Conservation (phyloP, 2,797 vertebrate species). For the Pantherophis vulpinus region DNA sequence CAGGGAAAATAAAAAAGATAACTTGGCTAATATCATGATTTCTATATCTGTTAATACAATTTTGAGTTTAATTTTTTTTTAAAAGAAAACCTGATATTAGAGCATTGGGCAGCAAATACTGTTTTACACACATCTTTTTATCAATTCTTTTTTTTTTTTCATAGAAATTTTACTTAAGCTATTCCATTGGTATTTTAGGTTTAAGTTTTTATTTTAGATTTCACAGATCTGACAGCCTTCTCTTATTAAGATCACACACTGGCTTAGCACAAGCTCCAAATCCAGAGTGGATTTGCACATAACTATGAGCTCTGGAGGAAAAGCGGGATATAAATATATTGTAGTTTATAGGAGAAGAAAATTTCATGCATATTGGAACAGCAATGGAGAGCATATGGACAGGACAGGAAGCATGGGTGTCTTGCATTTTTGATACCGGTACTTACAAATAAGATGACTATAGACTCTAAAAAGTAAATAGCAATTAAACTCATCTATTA, state of each 20-base stretch:
- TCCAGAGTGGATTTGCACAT: neutral
- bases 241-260: neutral
- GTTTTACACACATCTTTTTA: neutral
- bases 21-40: neutral
- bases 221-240: neutral
- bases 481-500: constrained; percentile 55
- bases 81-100: neutral
- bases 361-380: neutral
- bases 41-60: neutral
- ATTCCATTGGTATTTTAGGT: neutral
- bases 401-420: neutral
- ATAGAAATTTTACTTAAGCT: neutral
- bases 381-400: neutral
- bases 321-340: neutral
- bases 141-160: neutral
- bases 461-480: constrained; percentile 58
- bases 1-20: neutral
- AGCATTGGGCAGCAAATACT: neutral
- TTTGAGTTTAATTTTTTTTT: neutral
- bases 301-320: neutral
- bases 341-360: neutral
- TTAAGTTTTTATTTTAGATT: neutral
- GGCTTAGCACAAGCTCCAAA: neutral
- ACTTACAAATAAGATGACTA: neutral
- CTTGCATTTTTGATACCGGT: neutral